Evolutionary conservation across 2,888 invertebrate genomes (phyloP).

Genomic region (Leuctra nigra): DNA sequence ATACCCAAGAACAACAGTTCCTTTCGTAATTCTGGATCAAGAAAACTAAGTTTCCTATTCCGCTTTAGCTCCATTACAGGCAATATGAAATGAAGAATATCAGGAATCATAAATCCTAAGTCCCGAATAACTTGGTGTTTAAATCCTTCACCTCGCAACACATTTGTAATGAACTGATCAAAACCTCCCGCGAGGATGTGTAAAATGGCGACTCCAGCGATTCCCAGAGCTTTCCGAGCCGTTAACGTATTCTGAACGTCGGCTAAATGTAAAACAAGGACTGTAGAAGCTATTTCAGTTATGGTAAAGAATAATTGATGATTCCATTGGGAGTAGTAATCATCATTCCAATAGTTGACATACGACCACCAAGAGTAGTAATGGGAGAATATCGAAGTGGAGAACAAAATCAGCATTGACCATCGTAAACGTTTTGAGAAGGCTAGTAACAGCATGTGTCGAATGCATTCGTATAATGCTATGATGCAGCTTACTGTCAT

Average conservation of each 20-base stretch:
- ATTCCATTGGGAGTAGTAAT: constrained; percentile 61
- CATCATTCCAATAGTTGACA: constrained; percentile 64
- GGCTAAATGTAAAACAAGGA: constrained; percentile 50
- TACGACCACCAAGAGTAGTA: constrained; percentile 66
- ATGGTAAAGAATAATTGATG: constrained; percentile 58
- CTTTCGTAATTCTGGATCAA: constrained; percentile 39
- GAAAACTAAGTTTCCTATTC: constrained; percentile 28
- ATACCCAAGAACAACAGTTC: constrained; percentile 31
- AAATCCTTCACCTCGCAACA: constrained; percentile 55
- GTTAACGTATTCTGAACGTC: constrained; percentile 47
- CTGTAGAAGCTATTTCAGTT: constrained; percentile 55
- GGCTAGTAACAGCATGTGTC: constrained; percentile 47
- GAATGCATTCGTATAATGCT: constrained; percentile 53
- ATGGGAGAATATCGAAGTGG: constrained; percentile 56
- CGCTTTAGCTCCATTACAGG: constrained; percentile 47
- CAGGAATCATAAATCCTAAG: constrained; percentile 60
- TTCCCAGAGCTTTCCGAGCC: constrained; percentile 48
- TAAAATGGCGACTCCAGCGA: constrained; percentile 51
- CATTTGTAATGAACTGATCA: constrained; percentile 59
- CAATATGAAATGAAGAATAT: constrained; percentile 54
- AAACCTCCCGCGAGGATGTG: constrained; percentile 56
- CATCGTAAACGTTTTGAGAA: constrained; percentile 47
- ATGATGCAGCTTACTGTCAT: constrained; percentile 52
- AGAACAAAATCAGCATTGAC: constrained; percentile 56
- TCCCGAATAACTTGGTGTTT: constrained; percentile 61